Base-by-base conservation (phyloP, 1,140 invertebrate species). In the Carposina sasakii region DNA sequence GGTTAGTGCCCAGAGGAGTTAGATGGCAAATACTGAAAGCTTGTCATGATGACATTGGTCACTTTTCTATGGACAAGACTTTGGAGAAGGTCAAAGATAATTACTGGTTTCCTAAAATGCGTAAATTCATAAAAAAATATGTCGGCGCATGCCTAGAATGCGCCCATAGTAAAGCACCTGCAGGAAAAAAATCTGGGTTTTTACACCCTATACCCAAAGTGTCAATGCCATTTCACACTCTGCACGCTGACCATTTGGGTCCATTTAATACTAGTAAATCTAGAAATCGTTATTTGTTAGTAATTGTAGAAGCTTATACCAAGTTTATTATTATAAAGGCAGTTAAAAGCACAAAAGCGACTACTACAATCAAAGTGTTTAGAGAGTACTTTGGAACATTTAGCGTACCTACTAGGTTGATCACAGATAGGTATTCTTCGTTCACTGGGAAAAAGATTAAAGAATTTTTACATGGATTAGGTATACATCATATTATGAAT, bases 21-120 rank as follows among this genome's bases (percentile, higher is more conserved):
- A 41, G 47, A 2, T 41, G 47, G 44, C 30, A 37, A 33, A 47
- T 51, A 8, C 12, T 42, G 3, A 37, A 55, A 33, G 37, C 28
- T 16, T 43, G 37, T 40, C 64, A 67, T 28, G 64, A 59, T 21
- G 53, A 59, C 9, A 51, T 61, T n/a, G 64, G 61, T 10, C 62
- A 67, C 41, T 54, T 59, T 23, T 48, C 26, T 0, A 17, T 64
- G 13, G 60, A 63, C 1, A 68, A 55, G 21, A 57, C 63, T 3
- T 12, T 60, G 5, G 37, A 53, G 3, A 53, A 54, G 42, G 49
- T 65, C 2, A 42, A 49, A 19, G 48, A 62, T 31, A 42, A 51
- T 44, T 71, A 58, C 45, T 67, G 52, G 52, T 60, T 66, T 44
- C 13, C 44, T 12, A 37, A 34, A 9, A 49, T 49, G 47, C 17